Evolutionary conservation across 2,797 vertebrate species (phyloP), one percentile per base, ranked within the genome.

Genomic region (Argyrosomus regius): DNA sequence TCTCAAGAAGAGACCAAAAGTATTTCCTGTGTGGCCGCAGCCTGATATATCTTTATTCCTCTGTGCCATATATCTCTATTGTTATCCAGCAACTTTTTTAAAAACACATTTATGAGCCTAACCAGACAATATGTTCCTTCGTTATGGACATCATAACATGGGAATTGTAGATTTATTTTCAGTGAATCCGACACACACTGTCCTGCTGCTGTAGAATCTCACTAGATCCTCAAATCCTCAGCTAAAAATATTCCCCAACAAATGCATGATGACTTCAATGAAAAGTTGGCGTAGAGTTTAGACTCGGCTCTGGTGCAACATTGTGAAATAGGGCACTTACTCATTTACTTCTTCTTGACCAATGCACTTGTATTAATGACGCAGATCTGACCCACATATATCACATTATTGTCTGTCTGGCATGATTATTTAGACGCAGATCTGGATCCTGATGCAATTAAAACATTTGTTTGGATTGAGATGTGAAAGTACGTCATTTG

Each of bases 321-420:
- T 17, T 45, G 17, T 69, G 35, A 49, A 28, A 58, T 11, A 22
- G 8, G 2, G 4, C 24, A 54, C 31, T 4, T n/a, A 63, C 52
- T 49, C n/a, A 50, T 50, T 57, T 22, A 56, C 64, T 57, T 73
- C 46, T 22, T 69, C 45, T 43, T 52, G 59, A 48, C 39, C 43
- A 56, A 41, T 58, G 18, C 16, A n/a, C 22, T 62, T 45, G 26
- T 4, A 48, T 20, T 26, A 64, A 62, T 53, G 1, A 62, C 1
- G 49, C 54, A 69, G 56, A 41, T 67, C 35, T 50, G 56, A 22
- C 35, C 7, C 65, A 24, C 62, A 22, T 14, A 20, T 17, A 54
- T 28, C 46, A 5, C 18, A 57, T 56, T 80, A 56, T 64, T 52
- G 16, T 68, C 17, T 18, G 9, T 67, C 7, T 11, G n/a, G n/a